phyloP scores from a whole-genome alignment of 30 jellyfish, hydroid and myxozoan species.

The Pseudorhiza aurosa region DNA sequence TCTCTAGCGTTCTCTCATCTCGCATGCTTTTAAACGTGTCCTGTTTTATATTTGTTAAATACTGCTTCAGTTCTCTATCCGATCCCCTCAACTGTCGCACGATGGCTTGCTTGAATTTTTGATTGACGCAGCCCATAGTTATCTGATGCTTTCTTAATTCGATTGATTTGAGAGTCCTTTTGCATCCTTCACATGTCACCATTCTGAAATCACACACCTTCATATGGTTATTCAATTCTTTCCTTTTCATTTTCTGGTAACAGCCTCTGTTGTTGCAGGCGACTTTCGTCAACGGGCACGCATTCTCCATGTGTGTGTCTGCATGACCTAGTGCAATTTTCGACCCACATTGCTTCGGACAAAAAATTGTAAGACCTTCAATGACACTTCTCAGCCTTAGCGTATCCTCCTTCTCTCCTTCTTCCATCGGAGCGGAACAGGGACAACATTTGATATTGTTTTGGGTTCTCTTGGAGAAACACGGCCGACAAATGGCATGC shows the following conservation, averaged over 20 bases:
- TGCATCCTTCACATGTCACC: conserved; percentile 60
- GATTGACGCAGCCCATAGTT: conserved; percentile 40
- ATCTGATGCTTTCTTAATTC: conserved; percentile 58
- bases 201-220: conserved; percentile 44
- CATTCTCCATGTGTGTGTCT: not conserved
- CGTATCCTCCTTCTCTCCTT: conserved; percentile 38
- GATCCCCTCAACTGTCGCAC: conserved; percentile 39
- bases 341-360: conserved; percentile 56
- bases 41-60: conserved; percentile 17
- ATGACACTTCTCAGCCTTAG: not conserved
- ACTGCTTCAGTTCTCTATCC: conserved; percentile 46
- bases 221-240: conserved; percentile 26
- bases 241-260: conserved; percentile 10
- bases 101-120: conserved; percentile 39
- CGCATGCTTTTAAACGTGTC: conserved; percentile 52
- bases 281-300: conserved; percentile 36
- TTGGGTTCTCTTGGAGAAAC: conserved; percentile 25
- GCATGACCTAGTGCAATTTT: not conserved
- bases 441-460: conserved; percentile 19
- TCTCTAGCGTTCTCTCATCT: conserved; percentile 44
- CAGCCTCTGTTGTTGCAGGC: conserved; percentile 40
- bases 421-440: conserved; percentile 31
- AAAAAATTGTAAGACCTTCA: conserved; percentile 21
- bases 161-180: conserved; percentile 6
- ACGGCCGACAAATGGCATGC: conserved; percentile 43